Evolutionary conservation across 2,888 invertebrate genomes (phyloP), one percentile per base, ranked within the genome.

Genomic region (Phlogophora meticulosa): DNA sequence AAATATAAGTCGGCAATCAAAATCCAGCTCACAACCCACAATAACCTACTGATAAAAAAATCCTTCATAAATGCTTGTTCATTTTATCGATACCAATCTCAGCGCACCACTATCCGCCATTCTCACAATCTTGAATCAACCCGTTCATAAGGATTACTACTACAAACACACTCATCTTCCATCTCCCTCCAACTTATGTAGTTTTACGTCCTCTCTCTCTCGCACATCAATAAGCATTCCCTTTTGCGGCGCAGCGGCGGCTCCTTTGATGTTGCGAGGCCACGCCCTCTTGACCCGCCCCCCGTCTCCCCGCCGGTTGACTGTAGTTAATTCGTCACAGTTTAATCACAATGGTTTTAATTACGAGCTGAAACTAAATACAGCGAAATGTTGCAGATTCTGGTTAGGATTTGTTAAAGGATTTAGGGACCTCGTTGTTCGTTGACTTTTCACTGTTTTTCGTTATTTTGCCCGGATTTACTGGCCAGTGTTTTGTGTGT

Each of bases 321-420:
- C 87, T 86, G 82, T 85, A 88, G 87, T 91, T 92, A 92, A 94
- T 94, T 94, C 93, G 94, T 94, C 94, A 94, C 93, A 91, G 87
- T 86, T 80, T 94, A 94, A 94, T 93, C 94, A 94, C 93, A 94
- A 92, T 91, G 91, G 85, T 90, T 94, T 94, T 94, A 95, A 94
- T 95, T 94, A 93, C 87, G 83, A 89, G 83, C 86, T 89, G 90
- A 92, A 91, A 88, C 81, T 87, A 82, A 76, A 78, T 86, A 89
- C 86, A 85, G 85, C 84, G 82, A 86, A 88, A 86, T 84, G 80
- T 83, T 78, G 68, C 76, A 81, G 85, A 84, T 77, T 78, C 65
- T 64, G 69, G 51, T 81, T 73, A 67, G 55, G 70, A 59, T 55
- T 61, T 63, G 59, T 53, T 68, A 58, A 55, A 68, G 75, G 63